Evolutionary conservation across 1,140 invertebrate genomes (phyloP).

Genomic region (Maconellicoccus hirsutus): DNA sequence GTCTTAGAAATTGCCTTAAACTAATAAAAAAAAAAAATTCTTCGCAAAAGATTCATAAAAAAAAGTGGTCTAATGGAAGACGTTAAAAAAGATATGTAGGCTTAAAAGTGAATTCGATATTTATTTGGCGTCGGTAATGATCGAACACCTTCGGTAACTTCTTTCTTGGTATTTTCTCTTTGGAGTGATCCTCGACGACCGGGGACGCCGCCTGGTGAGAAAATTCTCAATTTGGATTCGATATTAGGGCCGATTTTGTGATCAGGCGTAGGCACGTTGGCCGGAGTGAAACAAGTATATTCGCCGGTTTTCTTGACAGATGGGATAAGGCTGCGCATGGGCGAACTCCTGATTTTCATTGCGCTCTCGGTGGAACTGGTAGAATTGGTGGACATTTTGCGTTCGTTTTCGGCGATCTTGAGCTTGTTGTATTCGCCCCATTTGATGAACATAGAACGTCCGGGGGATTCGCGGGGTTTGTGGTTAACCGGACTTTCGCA

Average conservation of each 20-base stretch:
- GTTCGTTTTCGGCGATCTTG: conserved; percentile 22
- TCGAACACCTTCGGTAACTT: conserved; percentile 27
- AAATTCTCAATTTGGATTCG: conserved; percentile 29
- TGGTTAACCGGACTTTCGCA: conserved; percentile 7
- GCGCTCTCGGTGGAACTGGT: not conserved
- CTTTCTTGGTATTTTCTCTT: conserved; percentile 27
- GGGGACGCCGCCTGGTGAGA: conserved; percentile 25
- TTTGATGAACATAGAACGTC: conserved; percentile 23
- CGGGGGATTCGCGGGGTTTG: conserved; percentile 23
- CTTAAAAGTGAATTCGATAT: conserved; percentile 33
- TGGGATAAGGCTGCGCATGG: conserved; percentile 28
- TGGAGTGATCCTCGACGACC: conserved; percentile 30
- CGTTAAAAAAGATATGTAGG: not conserved
- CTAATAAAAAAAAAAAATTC: not conserved
- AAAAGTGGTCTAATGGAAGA: not conserved
- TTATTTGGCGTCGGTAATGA: conserved; percentile 33
- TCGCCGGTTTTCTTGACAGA: conserved; percentile 30
- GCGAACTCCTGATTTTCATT: conserved; percentile 14
- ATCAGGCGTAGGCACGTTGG: not conserved
- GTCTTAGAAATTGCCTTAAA: not conserved
- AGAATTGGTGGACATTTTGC: conserved; percentile 24
- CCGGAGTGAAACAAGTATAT: conserved; percentile 28
- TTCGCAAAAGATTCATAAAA: not conserved
- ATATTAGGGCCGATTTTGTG: conserved; percentile 25
- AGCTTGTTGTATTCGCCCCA: conserved; percentile 25